Evolutionary conservation across 2,797 vertebrate species (phyloP).

Genomic region (Setipinna tenuifilis): DNA sequence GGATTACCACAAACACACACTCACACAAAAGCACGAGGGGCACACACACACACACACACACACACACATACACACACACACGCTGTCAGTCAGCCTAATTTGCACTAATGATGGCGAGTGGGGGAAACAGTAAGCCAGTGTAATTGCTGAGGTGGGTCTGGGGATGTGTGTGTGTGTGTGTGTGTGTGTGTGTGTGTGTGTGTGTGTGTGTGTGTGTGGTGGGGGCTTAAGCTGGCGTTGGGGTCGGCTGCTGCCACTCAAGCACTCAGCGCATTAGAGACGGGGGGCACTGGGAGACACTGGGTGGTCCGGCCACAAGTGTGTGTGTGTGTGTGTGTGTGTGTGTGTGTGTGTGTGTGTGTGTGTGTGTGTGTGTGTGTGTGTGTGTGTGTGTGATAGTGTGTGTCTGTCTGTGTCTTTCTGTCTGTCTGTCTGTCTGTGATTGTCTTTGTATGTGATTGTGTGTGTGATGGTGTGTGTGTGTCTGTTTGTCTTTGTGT

Average conservation of each 20-base stretch:
- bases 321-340: slow-evolving; percentile 1
- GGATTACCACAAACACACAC: not conserved
- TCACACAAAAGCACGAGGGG: not conserved
- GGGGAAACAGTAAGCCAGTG: slow-evolving; percentile 52
- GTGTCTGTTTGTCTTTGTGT: too few relatives aligned
- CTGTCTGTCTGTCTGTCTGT: too few relatives aligned
- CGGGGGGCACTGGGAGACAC: slow-evolving; percentile 44
- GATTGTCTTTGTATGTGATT: too few relatives aligned
- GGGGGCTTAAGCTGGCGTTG: slow-evolving; percentile 51
- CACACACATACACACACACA: slow-evolving; percentile 62
- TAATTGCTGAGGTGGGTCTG: slow-evolving; percentile 54
- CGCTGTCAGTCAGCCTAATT: slow-evolving; percentile 57
- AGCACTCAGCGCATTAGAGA: slow-evolving; percentile 52
- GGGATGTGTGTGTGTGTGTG: not conserved
- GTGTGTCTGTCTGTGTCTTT: not conserved
- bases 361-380: not conserved
- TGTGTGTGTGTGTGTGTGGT: slow-evolving; percentile 30
- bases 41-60: slow-evolving; percentile 48
- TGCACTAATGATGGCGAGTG: slow-evolving; percentile 50
- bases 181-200: slow-evolving; percentile 34
- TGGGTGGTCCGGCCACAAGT: slow-evolving; percentile 53
- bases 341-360: not conserved
- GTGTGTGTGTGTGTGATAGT: not conserved
- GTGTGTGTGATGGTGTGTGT: too few relatives aligned
- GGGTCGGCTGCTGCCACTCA: slow-evolving; percentile 39